Percentiles rank a stretch among this genome's conserved stretches.
These are phyloP conservation scores for Anastatus disparis DNA, from an alignment of 1,140 invertebrate genomes.

Conservation along the genomic window DNA sequence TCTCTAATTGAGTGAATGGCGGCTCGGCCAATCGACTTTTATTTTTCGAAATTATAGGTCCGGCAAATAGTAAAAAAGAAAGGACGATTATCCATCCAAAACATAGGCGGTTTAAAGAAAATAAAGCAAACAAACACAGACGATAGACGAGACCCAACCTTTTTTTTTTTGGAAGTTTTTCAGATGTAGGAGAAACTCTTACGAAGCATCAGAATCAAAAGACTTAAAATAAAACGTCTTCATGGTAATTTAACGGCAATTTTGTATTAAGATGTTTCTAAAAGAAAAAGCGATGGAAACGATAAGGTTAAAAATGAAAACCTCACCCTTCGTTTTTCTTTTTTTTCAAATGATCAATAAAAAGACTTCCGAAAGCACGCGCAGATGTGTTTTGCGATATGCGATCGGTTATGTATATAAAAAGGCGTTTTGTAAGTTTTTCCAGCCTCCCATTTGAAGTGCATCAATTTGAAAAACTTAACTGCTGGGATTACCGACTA, in stretches of 20 bases:
- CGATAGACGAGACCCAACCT: neutral
- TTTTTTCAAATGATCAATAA: conserved; percentile 12
- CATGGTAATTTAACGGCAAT: conserved; percentile 36
- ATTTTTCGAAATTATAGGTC: conserved; percentile 32
- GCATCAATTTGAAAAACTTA: neutral
- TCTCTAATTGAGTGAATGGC: conserved; percentile 5
- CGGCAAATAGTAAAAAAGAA: neutral
- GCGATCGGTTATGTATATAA: neutral
- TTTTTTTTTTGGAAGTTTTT: neutral
- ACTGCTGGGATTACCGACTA: neutral
- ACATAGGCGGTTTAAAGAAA: neutral
- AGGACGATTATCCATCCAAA: conserved; percentile 19
- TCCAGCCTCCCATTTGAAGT: neutral
- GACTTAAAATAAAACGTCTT: neutral
- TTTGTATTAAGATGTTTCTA: neutral
- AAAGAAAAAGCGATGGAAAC: neutral
- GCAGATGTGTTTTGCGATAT: conserved; percentile 32
- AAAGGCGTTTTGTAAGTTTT: neutral
- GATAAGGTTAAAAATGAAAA: neutral
- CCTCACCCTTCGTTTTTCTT: too few species aligned
- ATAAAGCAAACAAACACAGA: conserved; percentile 8
- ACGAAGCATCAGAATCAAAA: neutral
- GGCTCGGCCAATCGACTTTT: conserved; percentile 18
- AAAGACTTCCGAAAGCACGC: conserved; percentile 13
- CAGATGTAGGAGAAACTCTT: neutral